Evolutionary conservation across 1,140 invertebrate species (phyloP).

Genomic region (Drosophila tristis): DNA sequence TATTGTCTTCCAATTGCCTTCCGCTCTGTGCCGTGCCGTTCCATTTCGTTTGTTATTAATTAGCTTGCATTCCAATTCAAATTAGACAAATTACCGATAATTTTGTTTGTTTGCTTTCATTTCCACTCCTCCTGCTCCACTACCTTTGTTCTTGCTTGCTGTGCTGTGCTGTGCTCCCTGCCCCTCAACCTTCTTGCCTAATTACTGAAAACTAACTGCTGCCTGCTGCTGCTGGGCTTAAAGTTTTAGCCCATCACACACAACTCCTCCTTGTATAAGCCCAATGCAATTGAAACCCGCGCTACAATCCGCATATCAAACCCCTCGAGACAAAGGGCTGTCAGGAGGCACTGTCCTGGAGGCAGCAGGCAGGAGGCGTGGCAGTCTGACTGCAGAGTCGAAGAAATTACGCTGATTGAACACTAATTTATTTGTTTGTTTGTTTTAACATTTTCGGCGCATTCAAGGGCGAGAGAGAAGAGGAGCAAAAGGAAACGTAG

Average conservation of each 20-base stretch:
- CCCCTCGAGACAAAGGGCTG: constrained; percentile 41
- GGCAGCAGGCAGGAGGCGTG: constrained; percentile 14
- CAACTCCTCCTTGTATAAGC: neutral
- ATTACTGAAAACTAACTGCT: constrained; percentile 68
- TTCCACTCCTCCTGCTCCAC: neutral
- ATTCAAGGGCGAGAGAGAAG: constrained; percentile 25
- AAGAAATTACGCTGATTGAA: constrained; percentile 81
- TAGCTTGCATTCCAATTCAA: constrained; percentile 59
- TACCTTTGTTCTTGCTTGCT: neutral
- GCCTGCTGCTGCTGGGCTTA: constrained; percentile 20
- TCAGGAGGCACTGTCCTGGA: constrained; percentile 17
- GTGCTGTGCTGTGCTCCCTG: neutral
- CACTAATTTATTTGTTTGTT: constrained; percentile 82
- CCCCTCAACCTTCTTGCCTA: constrained; percentile 44
- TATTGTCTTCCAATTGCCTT: neutral
- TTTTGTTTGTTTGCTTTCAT: constrained; percentile 36
- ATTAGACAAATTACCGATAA: constrained; percentile 74
- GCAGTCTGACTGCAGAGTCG: constrained; percentile 51
- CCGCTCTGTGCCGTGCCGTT: too few species aligned
- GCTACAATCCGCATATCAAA: constrained; percentile 55
- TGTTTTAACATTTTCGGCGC: constrained; percentile 72
- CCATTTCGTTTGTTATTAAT: constrained; percentile 10
- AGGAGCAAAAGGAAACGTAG: constrained; percentile 26
- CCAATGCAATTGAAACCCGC: constrained; percentile 63
- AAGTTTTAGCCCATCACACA: constrained; percentile 47